Base-by-base conservation (phyloP, 2,888 invertebrate species). In the Lepidochitona cinerea region DNA sequence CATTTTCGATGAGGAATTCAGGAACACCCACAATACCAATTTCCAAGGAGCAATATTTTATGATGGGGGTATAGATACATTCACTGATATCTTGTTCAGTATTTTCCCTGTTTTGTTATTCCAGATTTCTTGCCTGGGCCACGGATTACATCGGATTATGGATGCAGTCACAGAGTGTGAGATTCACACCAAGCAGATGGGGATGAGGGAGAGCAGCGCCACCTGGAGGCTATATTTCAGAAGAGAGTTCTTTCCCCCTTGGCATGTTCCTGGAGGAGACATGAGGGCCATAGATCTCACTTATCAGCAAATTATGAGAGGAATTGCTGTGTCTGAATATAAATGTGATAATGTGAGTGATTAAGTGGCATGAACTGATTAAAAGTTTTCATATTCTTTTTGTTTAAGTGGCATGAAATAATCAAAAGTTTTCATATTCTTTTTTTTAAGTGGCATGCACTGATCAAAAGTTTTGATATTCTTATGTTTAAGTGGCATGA, bases 151-250 rank as follows among this genome's bases (percentile, higher is more conserved):
- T 64, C 75, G 87, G 18, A 80, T 87, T 6, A 81, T 87, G 83
- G 86, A 87, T 69, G 86, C 87, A 32, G 81, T 87, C 9, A 81
- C 84, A 0, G 87, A 87, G 78, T 86, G 86, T 75, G 87, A 87
- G 75, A 84, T 84, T 53, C 80, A 83, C 73, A 83, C 85, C 35
- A 83, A 82, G 37, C 80, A 81, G 53, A 79, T 84, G 78, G 85
- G 86, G 18, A 81, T 87, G 79, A 79, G 83, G 14, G 86, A 87
- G 71, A 85, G 84, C 71, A 85, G 80, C 73, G 82, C 85, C 67
- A 75, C 82, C 12, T 87, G 87, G 87, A 74, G 86, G 35, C 75
- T 87, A 0, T 87, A 85, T 72, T 86, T 85, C 77, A 79, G 87
- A 67, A 81, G 81, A 67, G 87, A 87, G 71, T 85, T 82, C 75